Evolutionary conservation across 2,113 vertebrate species (phyloP).

Genomic region (Dendropsophus ebraccatus): DNA sequence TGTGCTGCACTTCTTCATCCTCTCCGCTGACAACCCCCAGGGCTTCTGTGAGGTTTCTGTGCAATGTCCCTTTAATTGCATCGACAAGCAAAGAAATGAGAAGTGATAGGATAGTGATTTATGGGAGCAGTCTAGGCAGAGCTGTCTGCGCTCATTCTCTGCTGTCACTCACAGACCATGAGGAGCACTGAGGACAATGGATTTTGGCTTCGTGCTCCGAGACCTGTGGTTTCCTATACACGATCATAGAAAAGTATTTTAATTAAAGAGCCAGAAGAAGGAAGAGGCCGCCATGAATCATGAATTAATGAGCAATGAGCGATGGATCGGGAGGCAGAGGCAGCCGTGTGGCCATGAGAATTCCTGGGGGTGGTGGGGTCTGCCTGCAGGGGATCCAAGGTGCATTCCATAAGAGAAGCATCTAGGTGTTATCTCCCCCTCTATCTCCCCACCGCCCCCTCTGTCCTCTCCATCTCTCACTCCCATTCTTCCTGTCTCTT

Average conservation of each 20-base stretch:
- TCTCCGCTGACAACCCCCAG: background rate
- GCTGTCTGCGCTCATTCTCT: background rate
- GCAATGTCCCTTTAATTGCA: background rate
- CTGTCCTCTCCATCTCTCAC: slow-evolving; percentile 48
- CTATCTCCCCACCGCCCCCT: slow-evolving; percentile 65
- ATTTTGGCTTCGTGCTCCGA: background rate
- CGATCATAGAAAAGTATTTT: slow-evolving; percentile 45
- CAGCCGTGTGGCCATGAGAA: slow-evolving; percentile 8
- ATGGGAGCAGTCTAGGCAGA: background rate
- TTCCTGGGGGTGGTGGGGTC: slow-evolving; percentile 4
- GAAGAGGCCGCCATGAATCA: slow-evolving; percentile 66
- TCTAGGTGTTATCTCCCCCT: slow-evolving; percentile 76
- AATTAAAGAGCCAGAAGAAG: slow-evolving; percentile 60
- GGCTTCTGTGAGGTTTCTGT: background rate
- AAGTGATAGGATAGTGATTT: background rate
- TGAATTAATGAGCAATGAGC: slow-evolving; percentile 74
- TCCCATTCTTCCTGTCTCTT: background rate
- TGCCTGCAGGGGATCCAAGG: slow-evolving; percentile 39
- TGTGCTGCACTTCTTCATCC: background rate
- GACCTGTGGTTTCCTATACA: slow-evolving; percentile 29
- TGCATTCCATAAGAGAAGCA: slow-evolving; percentile 64
- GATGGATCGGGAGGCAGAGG: slow-evolving; percentile 2
- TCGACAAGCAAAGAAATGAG: background rate
- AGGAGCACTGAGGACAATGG: background rate
- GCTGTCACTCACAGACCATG: slow-evolving; percentile 1